These are phyloP conservation scores for Polyommatus iphigenia DNA, from an alignment of 2,888 invertebrate genomes.

Conservation along the genomic window DNA sequence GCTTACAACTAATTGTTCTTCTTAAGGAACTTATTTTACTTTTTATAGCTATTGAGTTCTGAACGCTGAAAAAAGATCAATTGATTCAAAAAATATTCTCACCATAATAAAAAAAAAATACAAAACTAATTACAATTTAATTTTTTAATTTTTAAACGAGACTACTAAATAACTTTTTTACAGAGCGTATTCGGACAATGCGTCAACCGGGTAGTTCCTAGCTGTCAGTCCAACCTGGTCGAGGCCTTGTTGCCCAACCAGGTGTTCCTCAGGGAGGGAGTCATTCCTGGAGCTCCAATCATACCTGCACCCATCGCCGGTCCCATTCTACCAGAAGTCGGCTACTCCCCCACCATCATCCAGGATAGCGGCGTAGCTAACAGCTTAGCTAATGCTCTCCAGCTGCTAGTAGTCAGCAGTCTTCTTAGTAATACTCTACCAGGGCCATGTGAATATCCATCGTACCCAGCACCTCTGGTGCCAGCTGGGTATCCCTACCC, in stretches of 20 bases:
- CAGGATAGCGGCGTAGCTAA: slow-evolving; percentile 66
- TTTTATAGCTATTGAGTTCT: too few relatives aligned
- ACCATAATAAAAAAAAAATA: too few relatives aligned
- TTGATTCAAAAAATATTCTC: too few relatives aligned
- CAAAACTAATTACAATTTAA: too few relatives aligned
- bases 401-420: slow-evolving; percentile 64
- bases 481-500: slow-evolving; percentile 33
- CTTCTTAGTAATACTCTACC: slow-evolving; percentile 60
- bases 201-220: slow-evolving; percentile 51
- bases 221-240: slow-evolving; percentile 45
- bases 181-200: slow-evolving; percentile 55
- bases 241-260: slow-evolving; percentile 45
- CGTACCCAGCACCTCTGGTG: slow-evolving; percentile 28
- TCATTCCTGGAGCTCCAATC: slow-evolving; percentile 38
- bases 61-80: too few relatives aligned
- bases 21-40: too few relatives aligned
- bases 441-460: slow-evolving; percentile 40
- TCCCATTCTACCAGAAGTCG: slow-evolving; percentile 36
- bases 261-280: slow-evolving; percentile 45
- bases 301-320: slow-evolving; percentile 36
- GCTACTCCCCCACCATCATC: slow-evolving; percentile 50
- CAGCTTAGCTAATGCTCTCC: slow-evolving; percentile 64
- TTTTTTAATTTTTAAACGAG: neutral
- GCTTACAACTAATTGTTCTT: too few relatives aligned
- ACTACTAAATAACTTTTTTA: slow-evolving; percentile 37